These are phyloP conservation scores for Siniperca obscura DNA, from an alignment of 2,797 vertebrate species.

Conservation along the genomic window DNA sequence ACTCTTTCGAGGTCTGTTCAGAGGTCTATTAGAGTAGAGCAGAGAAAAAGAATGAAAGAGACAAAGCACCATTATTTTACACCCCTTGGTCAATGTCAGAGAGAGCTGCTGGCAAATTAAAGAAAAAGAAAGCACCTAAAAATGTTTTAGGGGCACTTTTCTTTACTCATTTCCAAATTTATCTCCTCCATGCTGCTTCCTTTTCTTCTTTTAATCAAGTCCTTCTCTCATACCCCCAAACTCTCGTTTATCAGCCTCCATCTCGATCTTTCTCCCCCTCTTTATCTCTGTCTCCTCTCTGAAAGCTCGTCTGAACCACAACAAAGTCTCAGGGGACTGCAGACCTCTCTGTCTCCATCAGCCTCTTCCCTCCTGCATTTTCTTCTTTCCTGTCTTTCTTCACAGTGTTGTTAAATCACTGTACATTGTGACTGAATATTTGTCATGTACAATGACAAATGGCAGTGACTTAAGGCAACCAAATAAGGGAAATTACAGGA, in stretches of 20 bases:
- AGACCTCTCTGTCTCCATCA: conserved; percentile 67
- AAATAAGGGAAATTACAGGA: conserved; percentile 31
- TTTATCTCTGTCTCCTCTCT: conserved; percentile 62
- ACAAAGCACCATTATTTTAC: conserved; percentile 78
- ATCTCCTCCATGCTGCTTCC: conserved; percentile 55
- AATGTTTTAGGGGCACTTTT: conserved; percentile 66
- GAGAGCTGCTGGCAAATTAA: conserved; percentile 78
- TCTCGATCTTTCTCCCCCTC: conserved; percentile 49
- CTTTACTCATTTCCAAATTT: conserved; percentile 49
- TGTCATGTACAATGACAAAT: conserved; percentile 31
- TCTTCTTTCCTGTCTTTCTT: conserved; percentile 40
- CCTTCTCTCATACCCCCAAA: conserved; percentile 53
- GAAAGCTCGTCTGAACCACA: conserved; percentile 61
- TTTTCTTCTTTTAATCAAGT: conserved; percentile 71
- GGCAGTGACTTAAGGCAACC: conserved; percentile 1
- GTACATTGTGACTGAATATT: conserved; percentile 18
- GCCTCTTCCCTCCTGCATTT: conserved; percentile 38
- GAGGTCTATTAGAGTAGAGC: conserved; percentile 41
- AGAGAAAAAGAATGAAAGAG: conserved; percentile 57
- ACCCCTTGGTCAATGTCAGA: conserved; percentile 78
- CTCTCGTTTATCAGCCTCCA: conserved; percentile 58
- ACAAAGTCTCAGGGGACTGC: conserved; percentile 57
- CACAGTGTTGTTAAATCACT: conserved; percentile 51
- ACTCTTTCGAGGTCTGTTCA: conserved; percentile 31
- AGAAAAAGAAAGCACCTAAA: conserved; percentile 69